Conservation (phyloP, 1,140 invertebrate genomes). For the Pogonus chalceus region DNA sequence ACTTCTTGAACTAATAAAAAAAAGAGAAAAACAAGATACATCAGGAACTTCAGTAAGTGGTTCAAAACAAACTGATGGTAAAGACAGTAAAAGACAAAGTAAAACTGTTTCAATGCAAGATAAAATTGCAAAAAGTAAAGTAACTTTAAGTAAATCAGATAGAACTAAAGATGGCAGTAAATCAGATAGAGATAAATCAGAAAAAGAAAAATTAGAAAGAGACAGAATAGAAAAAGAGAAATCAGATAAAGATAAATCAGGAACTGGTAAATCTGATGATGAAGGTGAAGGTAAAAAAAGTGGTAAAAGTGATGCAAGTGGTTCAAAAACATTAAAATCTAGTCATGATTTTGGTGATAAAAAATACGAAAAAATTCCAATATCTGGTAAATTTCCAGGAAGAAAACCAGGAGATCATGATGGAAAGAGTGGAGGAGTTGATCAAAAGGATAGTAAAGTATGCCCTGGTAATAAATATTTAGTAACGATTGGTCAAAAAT, state of each 20-base stretch:
- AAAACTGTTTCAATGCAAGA: no score
- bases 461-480: neutral
- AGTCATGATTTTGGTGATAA: neutral
- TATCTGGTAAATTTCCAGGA: no score
- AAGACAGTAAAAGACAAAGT: no score
- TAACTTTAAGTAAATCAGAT: no score
- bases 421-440: neutral
- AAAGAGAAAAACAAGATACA: no score
- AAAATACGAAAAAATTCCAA: neutral
- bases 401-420: neutral
- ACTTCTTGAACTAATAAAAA: no score
- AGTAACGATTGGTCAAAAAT: no score
- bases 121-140: no score
- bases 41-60: no score
- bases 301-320: neutral
- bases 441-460: neutral
- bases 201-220: neutral
- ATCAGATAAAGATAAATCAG: neutral
- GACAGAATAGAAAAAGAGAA: neutral
- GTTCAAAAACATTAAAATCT: neutral
- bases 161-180: no score
- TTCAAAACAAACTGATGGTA: no score
- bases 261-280: neutral
- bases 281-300: slow-evolving; percentile 2
- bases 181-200: no score